Percentiles rank a stretch among this genome's conserved stretches.
These are phyloP conservation scores for Gallinago undulata DNA, from an alignment of 2,113 vertebrate species.

Conservation along the genomic window DNA sequence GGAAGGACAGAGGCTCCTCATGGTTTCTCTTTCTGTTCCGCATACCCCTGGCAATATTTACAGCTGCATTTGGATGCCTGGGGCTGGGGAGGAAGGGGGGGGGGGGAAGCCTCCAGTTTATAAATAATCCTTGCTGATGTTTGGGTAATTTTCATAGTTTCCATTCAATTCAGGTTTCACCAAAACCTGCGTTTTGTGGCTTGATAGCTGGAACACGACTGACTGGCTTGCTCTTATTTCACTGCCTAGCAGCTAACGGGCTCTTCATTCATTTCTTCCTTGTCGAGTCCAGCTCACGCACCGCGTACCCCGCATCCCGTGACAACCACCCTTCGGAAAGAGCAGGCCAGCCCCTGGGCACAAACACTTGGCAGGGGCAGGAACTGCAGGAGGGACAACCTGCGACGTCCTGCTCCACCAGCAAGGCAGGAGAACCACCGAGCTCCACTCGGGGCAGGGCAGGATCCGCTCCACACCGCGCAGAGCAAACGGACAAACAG, in stretches of 20 bases:
- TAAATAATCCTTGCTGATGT: constrained; percentile 25
- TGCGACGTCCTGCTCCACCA: background rate
- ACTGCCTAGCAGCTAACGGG: background rate
- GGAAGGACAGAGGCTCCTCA: background rate
- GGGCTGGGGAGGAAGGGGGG: no score
- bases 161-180: constrained; percentile 44
- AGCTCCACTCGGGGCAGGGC: background rate
- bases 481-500: background rate
- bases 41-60: constrained; percentile 28
- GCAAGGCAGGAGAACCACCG: background rate
- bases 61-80: constrained; percentile 7
- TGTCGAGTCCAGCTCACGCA: background rate
- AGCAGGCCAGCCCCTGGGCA: background rate
- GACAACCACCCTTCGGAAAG: background rate
- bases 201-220: background rate
- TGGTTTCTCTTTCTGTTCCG: constrained; percentile 68
- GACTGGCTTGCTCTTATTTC: background rate
- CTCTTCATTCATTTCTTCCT: background rate
- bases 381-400: background rate
- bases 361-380: background rate
- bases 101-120: constrained; percentile 14
- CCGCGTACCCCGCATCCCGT: background rate
- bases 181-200: background rate
- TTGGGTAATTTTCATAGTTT: constrained; percentile 54
- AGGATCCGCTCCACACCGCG: accelerated